Conservation (phyloP, 2,888 invertebrate genomes). For the Dichetophora obliterata region DNA sequence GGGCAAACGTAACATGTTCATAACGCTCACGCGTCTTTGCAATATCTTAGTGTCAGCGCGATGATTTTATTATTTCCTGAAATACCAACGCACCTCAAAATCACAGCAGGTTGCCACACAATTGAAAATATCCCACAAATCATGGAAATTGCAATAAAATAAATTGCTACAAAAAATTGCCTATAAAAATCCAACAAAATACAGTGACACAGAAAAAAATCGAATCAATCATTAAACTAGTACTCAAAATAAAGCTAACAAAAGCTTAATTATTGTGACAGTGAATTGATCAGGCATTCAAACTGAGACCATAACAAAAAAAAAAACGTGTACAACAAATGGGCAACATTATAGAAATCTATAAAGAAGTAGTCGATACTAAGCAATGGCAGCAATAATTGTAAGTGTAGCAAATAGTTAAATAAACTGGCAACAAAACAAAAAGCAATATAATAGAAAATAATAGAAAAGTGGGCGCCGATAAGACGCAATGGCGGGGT, state of each 20-base stretch:
- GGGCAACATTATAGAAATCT: not conserved
- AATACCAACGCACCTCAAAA: conserved; percentile 23
- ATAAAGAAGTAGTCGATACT: not conserved
- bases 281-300: conserved; percentile 16
- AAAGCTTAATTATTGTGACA: conserved; percentile 1
- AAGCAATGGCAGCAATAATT: not conserved
- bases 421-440: not conserved
- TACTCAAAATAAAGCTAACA: not conserved
- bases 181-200: not conserved
- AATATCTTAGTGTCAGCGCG: not conserved
- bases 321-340: not conserved
- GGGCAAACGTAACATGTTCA: too few species aligned
- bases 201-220: not conserved
- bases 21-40: not conserved
- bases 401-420: not conserved
- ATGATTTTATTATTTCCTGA: conserved; percentile 10
- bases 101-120: conserved; percentile 11
- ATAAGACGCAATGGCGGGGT: not conserved
- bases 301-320: not conserved
- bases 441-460: not conserved
- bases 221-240: conserved; percentile 5
- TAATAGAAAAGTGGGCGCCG: conserved; percentile 1
- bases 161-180: not conserved
- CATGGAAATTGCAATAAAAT: not conserved
- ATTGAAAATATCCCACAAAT: conserved; percentile 16